Conservation (phyloP, 35 echinoderm and acorn worm genomes). For the Strongylocentrotus purpuratus region DNA sequence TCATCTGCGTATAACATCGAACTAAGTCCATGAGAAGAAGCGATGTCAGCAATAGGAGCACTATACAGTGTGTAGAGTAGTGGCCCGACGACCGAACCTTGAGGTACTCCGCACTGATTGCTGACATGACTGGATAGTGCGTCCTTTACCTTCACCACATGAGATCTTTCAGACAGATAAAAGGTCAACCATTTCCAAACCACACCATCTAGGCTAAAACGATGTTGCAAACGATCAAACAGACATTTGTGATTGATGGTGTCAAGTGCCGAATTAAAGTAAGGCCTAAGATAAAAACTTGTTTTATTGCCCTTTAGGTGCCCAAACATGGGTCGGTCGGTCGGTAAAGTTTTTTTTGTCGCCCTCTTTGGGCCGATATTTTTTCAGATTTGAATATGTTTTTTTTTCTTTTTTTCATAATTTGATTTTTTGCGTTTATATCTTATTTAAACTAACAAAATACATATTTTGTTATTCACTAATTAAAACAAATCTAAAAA, state of each 20-base stretch:
- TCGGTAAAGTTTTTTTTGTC: too few relatives aligned
- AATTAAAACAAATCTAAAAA: too few relatives aligned
- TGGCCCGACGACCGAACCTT: neutral
- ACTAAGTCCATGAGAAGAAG: neutral
- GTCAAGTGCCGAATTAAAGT: constrained; percentile 1
- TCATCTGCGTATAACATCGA: constrained; percentile 12
- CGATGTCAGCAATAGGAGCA: neutral
- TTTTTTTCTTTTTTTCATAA: too few relatives aligned
- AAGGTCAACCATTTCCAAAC: neutral
- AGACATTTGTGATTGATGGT: neutral
- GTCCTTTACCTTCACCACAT: neutral
- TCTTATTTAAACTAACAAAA: too few relatives aligned
- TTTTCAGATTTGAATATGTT: too few relatives aligned
- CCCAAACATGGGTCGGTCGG: too few relatives aligned
- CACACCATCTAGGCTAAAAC: neutral
- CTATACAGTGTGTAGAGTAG: neutral
- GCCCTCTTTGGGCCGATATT: too few relatives aligned
- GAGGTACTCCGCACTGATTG: neutral
- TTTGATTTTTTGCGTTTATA: too few relatives aligned
- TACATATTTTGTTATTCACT: too few relatives aligned
- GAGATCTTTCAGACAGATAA: neutral
- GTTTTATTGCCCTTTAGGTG: too few relatives aligned
- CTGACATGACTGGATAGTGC: neutral
- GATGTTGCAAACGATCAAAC: neutral
- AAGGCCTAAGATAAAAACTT: too few relatives aligned